phyloP scores from a whole-genome alignment of 2,797 vertebrate species.

The Dendrocincla tyrannina region DNA sequence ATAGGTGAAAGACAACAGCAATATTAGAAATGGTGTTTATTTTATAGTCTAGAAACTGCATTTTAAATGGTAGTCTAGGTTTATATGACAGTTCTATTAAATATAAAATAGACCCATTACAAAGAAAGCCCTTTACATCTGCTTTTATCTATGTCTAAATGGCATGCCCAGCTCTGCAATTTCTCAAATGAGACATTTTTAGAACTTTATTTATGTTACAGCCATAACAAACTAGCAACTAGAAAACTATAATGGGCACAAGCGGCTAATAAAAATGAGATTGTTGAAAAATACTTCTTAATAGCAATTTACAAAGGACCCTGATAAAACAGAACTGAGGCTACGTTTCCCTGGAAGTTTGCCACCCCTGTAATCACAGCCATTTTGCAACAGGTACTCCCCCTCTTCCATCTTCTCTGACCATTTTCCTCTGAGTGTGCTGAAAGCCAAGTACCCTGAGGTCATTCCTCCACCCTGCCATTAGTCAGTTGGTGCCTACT shows the following conservation, averaged over 20 bases:
- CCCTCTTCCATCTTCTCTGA: slow-evolving; percentile 36
- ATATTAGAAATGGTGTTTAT: slow-evolving; percentile 84
- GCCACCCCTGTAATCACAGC: slow-evolving; percentile 62
- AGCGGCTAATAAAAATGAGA: slow-evolving; percentile 83
- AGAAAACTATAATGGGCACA: slow-evolving; percentile 84
- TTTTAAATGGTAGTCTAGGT: slow-evolving; percentile 81
- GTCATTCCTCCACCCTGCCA: not conserved
- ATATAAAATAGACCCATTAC: slow-evolving; percentile 82
- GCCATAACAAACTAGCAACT: slow-evolving; percentile 83
- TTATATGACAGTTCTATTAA: slow-evolving; percentile 84
- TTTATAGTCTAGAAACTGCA: slow-evolving; percentile 84
- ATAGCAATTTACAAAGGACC: slow-evolving; percentile 76
- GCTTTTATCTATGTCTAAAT: slow-evolving; percentile 81
- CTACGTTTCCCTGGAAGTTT: slow-evolving; percentile 69
- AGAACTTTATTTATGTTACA: slow-evolving; percentile 84
- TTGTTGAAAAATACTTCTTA: slow-evolving; percentile 83
- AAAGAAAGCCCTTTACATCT: slow-evolving; percentile 76
- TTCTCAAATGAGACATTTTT: slow-evolving; percentile 84
- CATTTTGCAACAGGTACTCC: slow-evolving; percentile 68
- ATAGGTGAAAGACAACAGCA: slow-evolving; percentile 75
- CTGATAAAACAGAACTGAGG: slow-evolving; percentile 72
- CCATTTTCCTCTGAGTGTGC: slow-evolving; percentile 34
- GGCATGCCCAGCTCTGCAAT: slow-evolving; percentile 77
- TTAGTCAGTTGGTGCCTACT: slow-evolving; percentile 7
- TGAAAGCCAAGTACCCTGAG: slow-evolving; percentile 27